A percentile compares a stretch with the other conserved stretches of the same genome.
Conservation (phyloP, 2,797 vertebrate species). For the Dicrostonyx torquatus region DNA sequence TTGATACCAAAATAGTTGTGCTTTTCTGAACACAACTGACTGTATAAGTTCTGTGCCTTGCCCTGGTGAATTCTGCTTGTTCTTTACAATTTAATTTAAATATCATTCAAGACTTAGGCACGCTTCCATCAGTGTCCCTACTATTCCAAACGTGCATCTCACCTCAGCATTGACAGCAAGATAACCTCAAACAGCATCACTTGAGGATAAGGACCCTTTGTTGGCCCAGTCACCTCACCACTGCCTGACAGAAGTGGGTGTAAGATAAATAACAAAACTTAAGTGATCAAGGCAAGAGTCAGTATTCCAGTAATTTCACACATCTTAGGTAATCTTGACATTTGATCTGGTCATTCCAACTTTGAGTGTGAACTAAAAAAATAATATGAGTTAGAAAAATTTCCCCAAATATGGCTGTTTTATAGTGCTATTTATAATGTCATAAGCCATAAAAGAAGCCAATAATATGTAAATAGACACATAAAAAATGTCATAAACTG, state of each 20-base stretch:
- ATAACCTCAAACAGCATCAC: background rate
- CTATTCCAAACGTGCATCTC: background rate
- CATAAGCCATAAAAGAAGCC: slow-evolving; percentile 5
- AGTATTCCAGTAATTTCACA: slow-evolving; percentile 19
- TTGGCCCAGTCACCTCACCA: background rate
- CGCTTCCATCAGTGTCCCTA: background rate
- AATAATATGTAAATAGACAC: background rate
- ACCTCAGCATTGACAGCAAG: background rate
- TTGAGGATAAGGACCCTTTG: background rate
- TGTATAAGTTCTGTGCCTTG: slow-evolving; percentile 11
- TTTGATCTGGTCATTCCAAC: slow-evolving; percentile 42
- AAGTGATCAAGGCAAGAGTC: slow-evolving; percentile 19
- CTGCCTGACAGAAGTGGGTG: background rate
- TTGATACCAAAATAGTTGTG: background rate
- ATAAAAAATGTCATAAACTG: slow-evolving; percentile 43
- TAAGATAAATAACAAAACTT: slow-evolving; percentile 13
- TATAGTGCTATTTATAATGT: slow-evolving; percentile 14
- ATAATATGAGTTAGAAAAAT: slow-evolving; percentile 38
- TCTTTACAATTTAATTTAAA: slow-evolving; percentile 56
- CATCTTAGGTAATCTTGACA: slow-evolving; percentile 15
- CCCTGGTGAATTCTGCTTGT: background rate
- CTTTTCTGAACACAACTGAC: background rate
- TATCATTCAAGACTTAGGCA: slow-evolving; percentile 34
- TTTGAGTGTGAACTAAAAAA: slow-evolving; percentile 23
- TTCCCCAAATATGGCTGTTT: background rate